Base-by-base conservation (phyloP, 2,888 invertebrate genomes). In the Callyntrura guangdongensis region DNA sequence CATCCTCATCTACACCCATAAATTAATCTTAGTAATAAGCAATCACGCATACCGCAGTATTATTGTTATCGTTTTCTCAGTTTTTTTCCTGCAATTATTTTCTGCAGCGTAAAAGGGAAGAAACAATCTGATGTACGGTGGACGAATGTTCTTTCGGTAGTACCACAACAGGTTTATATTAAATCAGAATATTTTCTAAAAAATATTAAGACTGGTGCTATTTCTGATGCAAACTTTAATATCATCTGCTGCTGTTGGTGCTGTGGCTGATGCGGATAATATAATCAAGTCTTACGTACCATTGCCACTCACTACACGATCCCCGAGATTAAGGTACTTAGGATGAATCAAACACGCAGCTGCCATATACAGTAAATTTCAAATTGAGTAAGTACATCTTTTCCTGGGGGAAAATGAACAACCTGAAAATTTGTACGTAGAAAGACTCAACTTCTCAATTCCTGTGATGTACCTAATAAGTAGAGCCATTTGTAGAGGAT, bases 51-150 rank as follows among this genome's bases (percentile, higher is more conserved):
- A 49, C 27, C 22, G n/a, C n/a, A 85, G 56, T 56, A 67, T 56
- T 27, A 45, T 61, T 47, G 47, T 22, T 47, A 83, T 47, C 36
- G 17, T 72, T 85, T 72, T 47, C 20, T 17, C 27, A 27, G 56
- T 53, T 49, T 85, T n/a, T 84, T 85, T 85, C 85, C 85, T 85
- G 85, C 22, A 85, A 85, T 85, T 36, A 85, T 85, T 64, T 56
- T 77, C 25, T 49, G n/a, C 6, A 56, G 20, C 17, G 20, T 14
- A 61, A 61, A 59, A 36, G 8, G 20, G 20, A 17, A 59, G 8
- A 17, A 59, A 59, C n/a, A 59, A n/a, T 59, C n/a, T n/a, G n/a
- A 59, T 36, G 36, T 36, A 4, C 36, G 36, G 6, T 36, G 36
- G 2, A 36, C 6, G 36, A 36, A 6, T 36, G 36, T 36, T 36